Base-by-base conservation (phyloP, 2,113 vertebrate genomes). In the Actinemys pallida region DNA sequence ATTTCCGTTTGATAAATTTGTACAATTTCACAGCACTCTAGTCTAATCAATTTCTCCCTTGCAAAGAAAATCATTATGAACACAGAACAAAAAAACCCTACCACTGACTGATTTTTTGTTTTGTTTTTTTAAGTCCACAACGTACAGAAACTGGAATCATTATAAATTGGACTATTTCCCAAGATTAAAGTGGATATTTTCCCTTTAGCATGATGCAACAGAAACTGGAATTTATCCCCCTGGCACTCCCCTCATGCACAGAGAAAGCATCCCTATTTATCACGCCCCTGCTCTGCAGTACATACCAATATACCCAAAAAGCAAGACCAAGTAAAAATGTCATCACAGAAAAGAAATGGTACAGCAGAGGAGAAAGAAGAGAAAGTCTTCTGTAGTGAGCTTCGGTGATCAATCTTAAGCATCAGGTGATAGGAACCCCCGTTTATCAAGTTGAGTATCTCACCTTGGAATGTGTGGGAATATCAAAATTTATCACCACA, bases 381-480 rank as follows among this genome's bases (percentile, higher is more conserved):
- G 12, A 27, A n/a, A 75, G 19, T n/a, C 31, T 88, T 42, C 79
- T 62, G 29, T 22, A 80, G 54, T 22, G 14, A 89, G 16, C 45
- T 86, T 86, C n/a, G 50, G 8, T 54, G 24, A 17, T 10, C 39
- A 10, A 27, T 57, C 57, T 27, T 42, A 49, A 25, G 17, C 8
- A 25, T 76, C 4, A 3, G 0, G 11, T 59, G 47, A 83, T 54
- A 86, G 83, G 86, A 45, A 87, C 5, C 72, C 47, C 65, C 53
- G 53, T 47, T 17, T 54, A 50, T 19, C 69, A 87, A 78, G 56
- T 1, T 78, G 4, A 11, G 19, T 39, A 62, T 76, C 98, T 96
- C 83, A 99, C 99, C 99, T 99, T 99, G 16, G 99, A 99, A 95
- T 99, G 99, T 0, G 99, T 99, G 80, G 99, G 99, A 97, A 99